Evolutionary conservation across 1,140 invertebrate genomes (phyloP).

Genomic region (Microplitis mediator): DNA sequence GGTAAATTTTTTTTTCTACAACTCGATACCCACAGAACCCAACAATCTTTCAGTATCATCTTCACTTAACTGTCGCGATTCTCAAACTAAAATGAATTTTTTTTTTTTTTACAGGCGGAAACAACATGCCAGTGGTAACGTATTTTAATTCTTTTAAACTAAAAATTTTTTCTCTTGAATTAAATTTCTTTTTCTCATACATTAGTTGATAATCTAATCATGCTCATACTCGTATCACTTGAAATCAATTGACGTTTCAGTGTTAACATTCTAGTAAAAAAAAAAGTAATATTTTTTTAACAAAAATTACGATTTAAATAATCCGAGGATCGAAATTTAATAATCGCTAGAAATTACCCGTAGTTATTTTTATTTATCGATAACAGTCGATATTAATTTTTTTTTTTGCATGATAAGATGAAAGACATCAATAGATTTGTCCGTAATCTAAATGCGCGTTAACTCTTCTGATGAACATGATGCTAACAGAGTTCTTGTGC

Average conservation of each 20-base stretch:
- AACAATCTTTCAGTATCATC: neutral
- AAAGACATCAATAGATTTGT: constrained; percentile 6
- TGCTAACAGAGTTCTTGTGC: constrained; percentile 52
- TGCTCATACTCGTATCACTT: neutral
- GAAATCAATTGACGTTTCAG: neutral
- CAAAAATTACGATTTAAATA: no score
- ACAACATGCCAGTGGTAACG: constrained; percentile 61
- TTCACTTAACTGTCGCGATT: neutral
- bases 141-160: constrained; percentile 39
- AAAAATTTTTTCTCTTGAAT: neutral
- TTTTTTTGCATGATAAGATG: constrained; percentile 34
- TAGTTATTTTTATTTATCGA: no score
- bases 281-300: no score
- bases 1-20: constrained; percentile 43
- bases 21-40: neutral
- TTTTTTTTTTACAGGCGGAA: constrained; percentile 51
- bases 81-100: constrained; percentile 8
- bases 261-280: no score
- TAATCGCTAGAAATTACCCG: no score
- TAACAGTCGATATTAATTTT: constrained; percentile 14
- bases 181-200: neutral
- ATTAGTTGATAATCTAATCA: constrained; percentile 17
- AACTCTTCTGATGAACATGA: constrained; percentile 16
- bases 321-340: no score
- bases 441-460: neutral